phyloP scores from a whole-genome alignment of 1,140 invertebrate species.

The Mizuhopecten yessoensis region DNA sequence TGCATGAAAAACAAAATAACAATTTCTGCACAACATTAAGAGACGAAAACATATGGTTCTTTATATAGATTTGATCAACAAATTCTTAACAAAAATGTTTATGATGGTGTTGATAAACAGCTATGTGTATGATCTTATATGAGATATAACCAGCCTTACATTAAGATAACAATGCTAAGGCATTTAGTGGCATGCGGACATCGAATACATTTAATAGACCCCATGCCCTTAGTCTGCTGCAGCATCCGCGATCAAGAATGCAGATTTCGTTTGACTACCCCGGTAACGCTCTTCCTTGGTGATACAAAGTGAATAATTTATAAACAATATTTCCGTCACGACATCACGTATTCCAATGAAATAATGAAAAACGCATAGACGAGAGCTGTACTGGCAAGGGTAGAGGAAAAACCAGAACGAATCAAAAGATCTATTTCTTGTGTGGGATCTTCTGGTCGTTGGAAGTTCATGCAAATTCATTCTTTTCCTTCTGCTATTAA shows the following conservation, averaged over 20 bases:
- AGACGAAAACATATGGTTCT: too few relatives aligned
- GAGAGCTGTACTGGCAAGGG: neutral
- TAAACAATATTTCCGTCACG: neutral
- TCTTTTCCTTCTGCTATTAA: too few relatives aligned
- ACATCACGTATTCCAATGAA: neutral
- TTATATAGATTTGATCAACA: too few relatives aligned
- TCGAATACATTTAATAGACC: too few relatives aligned
- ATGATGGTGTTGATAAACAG: too few relatives aligned
- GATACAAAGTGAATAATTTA: constrained; percentile 17
- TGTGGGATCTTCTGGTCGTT: neutral
- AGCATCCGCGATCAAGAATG: neutral
- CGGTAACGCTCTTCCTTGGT: neutral
- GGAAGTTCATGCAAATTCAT: neutral
- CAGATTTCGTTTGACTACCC: neutral
- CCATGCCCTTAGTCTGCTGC: too few relatives aligned
- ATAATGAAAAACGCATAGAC: neutral
- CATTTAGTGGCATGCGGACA: neutral
- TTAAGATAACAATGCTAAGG: neutral
- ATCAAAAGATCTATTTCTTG: neutral
- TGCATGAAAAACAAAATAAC: too few relatives aligned
- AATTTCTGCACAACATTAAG: too few relatives aligned
- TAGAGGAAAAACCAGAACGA: neutral
- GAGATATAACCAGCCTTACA: neutral
- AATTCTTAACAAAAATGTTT: too few relatives aligned
- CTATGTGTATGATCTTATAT: too few relatives aligned